Percentiles rank a stretch among this genome's conserved stretches.
phyloP scores from a whole-genome alignment of 2,113 vertebrate genomes.

The Notothenia rossii region DNA sequence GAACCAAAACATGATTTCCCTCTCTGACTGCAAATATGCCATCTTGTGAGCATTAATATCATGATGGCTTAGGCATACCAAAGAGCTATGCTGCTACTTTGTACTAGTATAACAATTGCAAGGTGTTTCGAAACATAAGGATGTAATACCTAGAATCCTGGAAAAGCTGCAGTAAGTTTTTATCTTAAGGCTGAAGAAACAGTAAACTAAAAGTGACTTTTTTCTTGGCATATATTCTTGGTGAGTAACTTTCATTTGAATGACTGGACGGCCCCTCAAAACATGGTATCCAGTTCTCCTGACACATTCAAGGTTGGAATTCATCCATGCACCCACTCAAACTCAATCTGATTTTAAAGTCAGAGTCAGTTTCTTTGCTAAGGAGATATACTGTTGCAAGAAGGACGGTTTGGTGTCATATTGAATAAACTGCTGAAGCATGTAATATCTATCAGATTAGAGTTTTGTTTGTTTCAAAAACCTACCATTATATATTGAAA shows the following conservation, averaged over 20 bases:
- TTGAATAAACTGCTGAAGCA: not conserved
- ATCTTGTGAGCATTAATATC: too few relatives aligned
- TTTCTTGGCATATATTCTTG: not conserved
- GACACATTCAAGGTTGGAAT: not conserved
- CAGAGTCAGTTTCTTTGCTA: not conserved
- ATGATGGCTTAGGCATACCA: too few relatives aligned
- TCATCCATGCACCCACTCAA: not conserved
- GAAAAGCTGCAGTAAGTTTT: not conserved
- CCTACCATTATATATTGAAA: not conserved
- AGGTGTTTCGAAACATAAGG: not conserved
- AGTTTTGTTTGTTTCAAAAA: conserved; percentile 9
- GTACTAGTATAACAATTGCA: too few relatives aligned
- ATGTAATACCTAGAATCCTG: too few relatives aligned
- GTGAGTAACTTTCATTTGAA: conserved; percentile 6
- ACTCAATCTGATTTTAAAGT: not conserved
- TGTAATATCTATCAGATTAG: not conserved
- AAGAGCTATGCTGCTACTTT: too few relatives aligned
- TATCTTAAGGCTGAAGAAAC: not conserved
- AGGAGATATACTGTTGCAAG: not conserved
- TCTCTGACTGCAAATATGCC: too few relatives aligned
- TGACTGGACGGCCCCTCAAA: not conserved
- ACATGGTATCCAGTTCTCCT: conserved; percentile 1
- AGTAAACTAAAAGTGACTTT: not conserved
- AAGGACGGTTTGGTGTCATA: not conserved
- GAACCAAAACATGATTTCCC: too few relatives aligned